Conservation (phyloP, 2,113 vertebrate species). For the Periophthalmodon schlosseri region DNA sequence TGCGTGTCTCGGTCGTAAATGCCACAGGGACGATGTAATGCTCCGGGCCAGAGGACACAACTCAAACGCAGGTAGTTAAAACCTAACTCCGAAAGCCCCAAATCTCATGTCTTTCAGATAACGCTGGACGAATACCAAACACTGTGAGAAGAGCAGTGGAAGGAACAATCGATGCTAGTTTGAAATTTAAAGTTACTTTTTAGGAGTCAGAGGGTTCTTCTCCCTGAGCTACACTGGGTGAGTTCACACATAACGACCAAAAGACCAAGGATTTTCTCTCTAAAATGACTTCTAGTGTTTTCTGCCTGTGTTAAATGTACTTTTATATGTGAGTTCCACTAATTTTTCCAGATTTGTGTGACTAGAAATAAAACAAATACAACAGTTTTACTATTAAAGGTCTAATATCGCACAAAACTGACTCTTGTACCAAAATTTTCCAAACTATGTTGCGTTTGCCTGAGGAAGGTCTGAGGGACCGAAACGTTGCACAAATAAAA, state of each 20-base stretch:
- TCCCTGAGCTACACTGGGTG: not conserved
- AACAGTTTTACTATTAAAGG: too few relatives aligned
- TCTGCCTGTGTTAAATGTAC: not conserved
- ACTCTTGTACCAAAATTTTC: too few relatives aligned
- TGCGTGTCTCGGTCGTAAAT: constrained; percentile 29
- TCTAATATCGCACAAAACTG: too few relatives aligned
- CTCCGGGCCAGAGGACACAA: constrained; percentile 3
- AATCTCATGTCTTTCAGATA: constrained; percentile 13
- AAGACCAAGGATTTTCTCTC: not conserved
- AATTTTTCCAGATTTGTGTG: too few relatives aligned
- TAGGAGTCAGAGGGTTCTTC: not conserved
- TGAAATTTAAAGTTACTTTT: constrained; percentile 13
- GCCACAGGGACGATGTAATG: constrained; percentile 8
- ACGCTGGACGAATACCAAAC: not conserved
- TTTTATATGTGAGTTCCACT: not conserved
- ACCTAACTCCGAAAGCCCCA: constrained; percentile 7
- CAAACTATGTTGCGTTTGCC: too few relatives aligned
- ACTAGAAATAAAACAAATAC: too few relatives aligned
- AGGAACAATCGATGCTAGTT: not conserved
- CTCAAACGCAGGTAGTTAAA: constrained; percentile 27
- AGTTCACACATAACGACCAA: not conserved
- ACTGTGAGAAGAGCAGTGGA: constrained; percentile 10
- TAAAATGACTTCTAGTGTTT: not conserved
- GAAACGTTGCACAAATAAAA: too few relatives aligned
- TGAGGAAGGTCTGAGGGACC: too few relatives aligned